Evolutionary conservation across 2,113 vertebrate species (phyloP).

Genomic region (Siniperca chuatsi): DNA sequence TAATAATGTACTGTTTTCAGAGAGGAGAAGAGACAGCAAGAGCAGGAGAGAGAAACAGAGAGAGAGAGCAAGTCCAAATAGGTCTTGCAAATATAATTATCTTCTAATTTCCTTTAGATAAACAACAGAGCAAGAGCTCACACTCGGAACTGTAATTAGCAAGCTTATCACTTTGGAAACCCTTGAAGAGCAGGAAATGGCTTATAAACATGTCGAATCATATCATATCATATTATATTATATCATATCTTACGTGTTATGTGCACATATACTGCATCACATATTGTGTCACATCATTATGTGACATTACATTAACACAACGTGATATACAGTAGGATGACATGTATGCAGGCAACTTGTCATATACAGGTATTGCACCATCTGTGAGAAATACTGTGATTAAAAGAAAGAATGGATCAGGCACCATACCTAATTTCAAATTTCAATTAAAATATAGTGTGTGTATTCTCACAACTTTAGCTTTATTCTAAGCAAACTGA

Average conservation of each 20-base stretch:
- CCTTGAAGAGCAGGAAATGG: background rate
- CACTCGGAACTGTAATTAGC: conserved; percentile 59
- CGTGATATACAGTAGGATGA: background rate
- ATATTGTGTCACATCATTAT: background rate
- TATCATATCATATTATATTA: conserved; percentile 25
- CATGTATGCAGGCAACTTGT: background rate
- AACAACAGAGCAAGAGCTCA: conserved; percentile 59
- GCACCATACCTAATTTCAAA: too few species aligned
- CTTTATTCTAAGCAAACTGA: background rate
- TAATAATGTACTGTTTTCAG: conserved; percentile 65
- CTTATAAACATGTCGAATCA: background rate
- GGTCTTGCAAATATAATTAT: conserved; percentile 69
- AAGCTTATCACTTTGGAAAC: conserved; percentile 40
- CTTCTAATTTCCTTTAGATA: conserved; percentile 66
- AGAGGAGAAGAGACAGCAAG: conserved; percentile 24
- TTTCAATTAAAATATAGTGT: background rate
- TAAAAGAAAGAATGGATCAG: too few species aligned
- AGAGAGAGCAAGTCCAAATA: conserved; percentile 60
- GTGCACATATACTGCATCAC: background rate
- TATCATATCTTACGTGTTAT: background rate
- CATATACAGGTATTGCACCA: background rate
- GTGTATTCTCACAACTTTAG: background rate
- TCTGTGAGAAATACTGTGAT: background rate
- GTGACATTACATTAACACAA: background rate
- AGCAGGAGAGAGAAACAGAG: background rate